These are phyloP conservation scores for Phrynosoma platyrhinos DNA, from an alignment of 2,113 vertebrate genomes.

Conservation along the genomic window DNA sequence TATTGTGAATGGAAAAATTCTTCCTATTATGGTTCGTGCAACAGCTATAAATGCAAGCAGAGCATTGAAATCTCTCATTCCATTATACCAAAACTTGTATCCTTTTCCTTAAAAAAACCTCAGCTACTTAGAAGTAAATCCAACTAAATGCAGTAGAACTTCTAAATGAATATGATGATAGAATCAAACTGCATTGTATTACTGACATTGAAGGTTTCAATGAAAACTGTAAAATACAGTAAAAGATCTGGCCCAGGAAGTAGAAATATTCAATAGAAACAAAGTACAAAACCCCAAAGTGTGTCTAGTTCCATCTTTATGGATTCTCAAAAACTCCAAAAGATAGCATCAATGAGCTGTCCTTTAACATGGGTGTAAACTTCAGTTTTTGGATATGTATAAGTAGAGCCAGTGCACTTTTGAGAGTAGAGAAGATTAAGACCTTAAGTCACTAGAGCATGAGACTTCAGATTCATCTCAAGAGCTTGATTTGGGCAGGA, in stretches of 20 bases:
- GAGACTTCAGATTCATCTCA: not conserved
- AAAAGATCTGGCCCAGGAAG: not conserved
- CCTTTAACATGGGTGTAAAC: not conserved
- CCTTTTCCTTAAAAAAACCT: conserved; percentile 79
- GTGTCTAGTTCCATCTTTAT: too few species aligned
- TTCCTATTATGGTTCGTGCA: conserved; percentile 95
- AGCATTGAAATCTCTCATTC: conserved; percentile 95
- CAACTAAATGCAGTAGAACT: not conserved
- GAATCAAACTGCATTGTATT: conserved; percentile 42
- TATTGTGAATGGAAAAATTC: conserved; percentile 96
- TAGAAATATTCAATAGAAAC: not conserved
- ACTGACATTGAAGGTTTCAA: not conserved
- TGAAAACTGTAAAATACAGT: not conserved
- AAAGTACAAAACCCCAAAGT: too few species aligned
- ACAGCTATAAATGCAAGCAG: conserved; percentile 98
- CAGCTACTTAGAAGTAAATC: not conserved
- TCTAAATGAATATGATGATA: not conserved
- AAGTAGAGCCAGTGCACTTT: not conserved
- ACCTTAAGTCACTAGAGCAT: not conserved
- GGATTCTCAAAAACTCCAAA: too few species aligned
- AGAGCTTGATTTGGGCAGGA: not conserved
- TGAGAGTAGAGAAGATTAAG: not conserved
- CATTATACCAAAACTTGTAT: conserved; percentile 99
- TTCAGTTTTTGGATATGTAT: not conserved
- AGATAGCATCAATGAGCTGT: too few species aligned